phyloP scores from a whole-genome alignment of 2,797 vertebrate genomes.

The Gymnocypris eckloni region DNA sequence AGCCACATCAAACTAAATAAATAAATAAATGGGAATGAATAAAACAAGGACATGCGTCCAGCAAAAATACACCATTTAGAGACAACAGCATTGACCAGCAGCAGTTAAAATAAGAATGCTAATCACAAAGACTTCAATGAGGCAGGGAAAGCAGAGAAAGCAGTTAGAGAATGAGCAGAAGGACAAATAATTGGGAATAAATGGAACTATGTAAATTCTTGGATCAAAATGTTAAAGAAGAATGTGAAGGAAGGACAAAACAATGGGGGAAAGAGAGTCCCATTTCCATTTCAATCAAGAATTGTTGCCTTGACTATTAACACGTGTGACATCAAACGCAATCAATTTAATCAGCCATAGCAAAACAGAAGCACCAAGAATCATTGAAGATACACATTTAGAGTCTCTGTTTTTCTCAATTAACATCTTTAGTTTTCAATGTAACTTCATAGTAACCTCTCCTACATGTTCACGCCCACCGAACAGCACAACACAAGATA shows the following conservation, averaged over 20 bases:
- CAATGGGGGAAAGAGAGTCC: slow-evolving; percentile 3
- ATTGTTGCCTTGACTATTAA: slow-evolving; percentile 52
- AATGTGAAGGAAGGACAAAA: neutral
- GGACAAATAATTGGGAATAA: neutral
- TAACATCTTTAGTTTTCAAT: neutral
- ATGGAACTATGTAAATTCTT: slow-evolving; percentile 1
- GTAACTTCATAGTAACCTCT: slow-evolving; percentile 3
- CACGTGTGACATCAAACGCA: slow-evolving; percentile 53
- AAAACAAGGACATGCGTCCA: slow-evolving; percentile 47
- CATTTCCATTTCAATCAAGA: slow-evolving; percentile 45
- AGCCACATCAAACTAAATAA: slow-evolving; percentile 56
- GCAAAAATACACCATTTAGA: slow-evolving; percentile 45
- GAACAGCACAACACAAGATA: neutral
- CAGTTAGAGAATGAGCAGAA: neutral
- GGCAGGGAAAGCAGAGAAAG: neutral
- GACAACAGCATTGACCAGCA: slow-evolving; percentile 7
- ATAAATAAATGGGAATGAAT: slow-evolving; percentile 56
- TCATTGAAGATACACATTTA: slow-evolving; percentile 36
- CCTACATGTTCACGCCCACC: neutral
- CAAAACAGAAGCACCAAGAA: slow-evolving; percentile 55
- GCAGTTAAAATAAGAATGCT: slow-evolving; percentile 16
- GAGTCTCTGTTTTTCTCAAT: neutral
- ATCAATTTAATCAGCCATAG: slow-evolving; percentile 57
- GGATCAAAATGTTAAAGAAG: neutral
- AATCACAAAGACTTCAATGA: slow-evolving; percentile 32